Percentiles rank a stretch among this genome's conserved stretches.
Evolutionary conservation across 1,140 invertebrate species (phyloP).

Genomic region (Papilio glaucus): DNA sequence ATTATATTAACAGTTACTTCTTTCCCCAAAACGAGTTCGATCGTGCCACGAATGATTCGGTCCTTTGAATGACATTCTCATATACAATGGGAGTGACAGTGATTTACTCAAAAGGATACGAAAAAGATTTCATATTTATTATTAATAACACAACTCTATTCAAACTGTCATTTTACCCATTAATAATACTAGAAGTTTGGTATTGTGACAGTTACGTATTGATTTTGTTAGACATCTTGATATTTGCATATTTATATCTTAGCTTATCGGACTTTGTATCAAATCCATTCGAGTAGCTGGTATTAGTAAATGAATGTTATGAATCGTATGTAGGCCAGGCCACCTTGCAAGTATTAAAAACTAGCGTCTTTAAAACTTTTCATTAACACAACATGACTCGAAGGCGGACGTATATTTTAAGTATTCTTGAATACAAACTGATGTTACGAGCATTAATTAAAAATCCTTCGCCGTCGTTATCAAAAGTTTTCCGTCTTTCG

Average conservation of each 20-base stretch:
- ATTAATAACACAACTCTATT: not conserved
- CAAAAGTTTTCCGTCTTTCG: not conserved
- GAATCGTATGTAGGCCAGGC: not conserved
- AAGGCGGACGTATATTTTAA: not conserved
- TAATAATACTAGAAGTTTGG: no score
- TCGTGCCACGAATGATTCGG: not conserved
- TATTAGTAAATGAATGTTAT: not conserved
- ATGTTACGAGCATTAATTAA: constrained; percentile 10
- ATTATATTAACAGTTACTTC: not conserved
- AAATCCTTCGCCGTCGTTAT: not conserved
- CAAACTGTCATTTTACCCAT: no score
- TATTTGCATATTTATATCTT: no score
- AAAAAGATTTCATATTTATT: constrained; percentile 12
- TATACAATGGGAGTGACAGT: constrained; percentile 13
- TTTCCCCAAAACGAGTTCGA: not conserved
- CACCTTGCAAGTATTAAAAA: not conserved
- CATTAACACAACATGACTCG: constrained; percentile 16
- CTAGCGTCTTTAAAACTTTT: not conserved
- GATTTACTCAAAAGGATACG: not conserved
- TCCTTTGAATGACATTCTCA: not conserved
- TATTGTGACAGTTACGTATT: no score
- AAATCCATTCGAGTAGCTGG: no score
- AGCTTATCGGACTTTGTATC: no score
- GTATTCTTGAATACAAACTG: not conserved
- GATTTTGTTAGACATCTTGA: no score